phyloP scores from a whole-genome alignment of 1,140 invertebrate species.

The Batillaria attramentaria region DNA sequence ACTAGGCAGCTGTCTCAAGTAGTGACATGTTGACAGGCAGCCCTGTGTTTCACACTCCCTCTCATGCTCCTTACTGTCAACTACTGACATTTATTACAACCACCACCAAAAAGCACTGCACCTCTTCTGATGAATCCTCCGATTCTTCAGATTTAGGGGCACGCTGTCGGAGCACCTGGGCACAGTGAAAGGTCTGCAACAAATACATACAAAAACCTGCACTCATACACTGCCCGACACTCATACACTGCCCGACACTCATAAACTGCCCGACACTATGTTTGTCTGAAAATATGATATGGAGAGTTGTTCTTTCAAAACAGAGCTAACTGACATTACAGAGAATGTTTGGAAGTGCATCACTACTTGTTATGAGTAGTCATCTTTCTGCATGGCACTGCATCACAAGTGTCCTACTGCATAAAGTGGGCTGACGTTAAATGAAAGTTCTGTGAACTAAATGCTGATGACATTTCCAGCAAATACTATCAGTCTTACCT shows the following conservation, averaged over 20 bases:
- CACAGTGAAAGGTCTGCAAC: background rate
- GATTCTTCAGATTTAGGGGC: background rate
- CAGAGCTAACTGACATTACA: background rate
- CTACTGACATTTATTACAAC: too few relatives aligned
- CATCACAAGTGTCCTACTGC: too few relatives aligned
- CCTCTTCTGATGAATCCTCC: constrained; percentile 3
- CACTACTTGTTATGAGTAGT: too few relatives aligned
- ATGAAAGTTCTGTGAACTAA: background rate
- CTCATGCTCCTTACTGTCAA: too few relatives aligned
- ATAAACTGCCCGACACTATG: background rate
- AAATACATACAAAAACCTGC: background rate
- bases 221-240: background rate
- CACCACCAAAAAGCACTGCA: background rate
- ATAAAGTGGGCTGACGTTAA: too few relatives aligned
- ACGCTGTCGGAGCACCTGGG: constrained; percentile 10
- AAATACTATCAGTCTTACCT: constrained; percentile 41
- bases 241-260: background rate
- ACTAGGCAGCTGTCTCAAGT: too few relatives aligned
- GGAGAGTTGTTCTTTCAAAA: background rate
- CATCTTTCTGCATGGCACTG: too few relatives aligned
- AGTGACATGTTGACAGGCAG: too few relatives aligned
- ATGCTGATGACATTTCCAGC: background rate
- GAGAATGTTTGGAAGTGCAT: too few relatives aligned
- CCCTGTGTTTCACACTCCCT: too few relatives aligned
- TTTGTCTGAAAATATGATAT: background rate